Conservation (phyloP, 1,140 invertebrate species). For the Pseudobourletiella spinata region DNA sequence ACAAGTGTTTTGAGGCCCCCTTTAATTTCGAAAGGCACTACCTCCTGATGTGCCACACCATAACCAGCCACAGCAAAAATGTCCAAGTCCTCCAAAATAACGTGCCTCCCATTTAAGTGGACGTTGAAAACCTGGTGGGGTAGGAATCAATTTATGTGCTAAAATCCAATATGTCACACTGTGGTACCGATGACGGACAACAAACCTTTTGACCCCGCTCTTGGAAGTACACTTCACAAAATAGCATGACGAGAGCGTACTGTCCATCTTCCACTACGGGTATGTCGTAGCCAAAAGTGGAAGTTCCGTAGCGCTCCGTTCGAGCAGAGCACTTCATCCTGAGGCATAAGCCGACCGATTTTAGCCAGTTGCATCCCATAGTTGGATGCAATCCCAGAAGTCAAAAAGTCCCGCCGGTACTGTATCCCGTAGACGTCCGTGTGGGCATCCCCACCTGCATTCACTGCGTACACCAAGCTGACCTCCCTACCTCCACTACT, state of each 20-base stretch:
- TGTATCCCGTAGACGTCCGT: slow-evolving; percentile 54
- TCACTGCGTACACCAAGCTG: slow-evolving; percentile 17
- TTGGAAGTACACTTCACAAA: slow-evolving; percentile 86
- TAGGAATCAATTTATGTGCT: background rate
- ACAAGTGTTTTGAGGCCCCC: slow-evolving; percentile 35
- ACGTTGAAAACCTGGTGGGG: slow-evolving; percentile 73
- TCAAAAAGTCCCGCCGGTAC: slow-evolving; percentile 33
- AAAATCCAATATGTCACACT: background rate
- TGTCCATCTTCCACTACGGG: slow-evolving; percentile 71
- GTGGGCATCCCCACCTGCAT: slow-evolving; percentile 39
- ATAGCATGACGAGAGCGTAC: slow-evolving; percentile 81
- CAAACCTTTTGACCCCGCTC: slow-evolving; percentile 76
- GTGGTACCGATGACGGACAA: background rate
- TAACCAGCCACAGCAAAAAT: slow-evolving; percentile 84
- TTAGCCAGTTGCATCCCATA: slow-evolving; percentile 72
- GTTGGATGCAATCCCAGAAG: slow-evolving; percentile 67
- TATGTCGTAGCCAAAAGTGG: slow-evolving; percentile 82
- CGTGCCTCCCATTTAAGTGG: slow-evolving; percentile 82
- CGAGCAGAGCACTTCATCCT: slow-evolving; percentile 81
- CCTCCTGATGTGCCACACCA: slow-evolving; percentile 88
- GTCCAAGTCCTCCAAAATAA: slow-evolving; percentile 80
- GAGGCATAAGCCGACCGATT: slow-evolving; percentile 63
- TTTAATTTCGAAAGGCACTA: slow-evolving; percentile 71
- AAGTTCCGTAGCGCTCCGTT: slow-evolving; percentile 78
- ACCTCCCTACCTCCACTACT: too few species aligned